These are phyloP conservation scores for Ligdia adustata DNA, from an alignment of 2,888 invertebrate genomes.

Conservation along the genomic window DNA sequence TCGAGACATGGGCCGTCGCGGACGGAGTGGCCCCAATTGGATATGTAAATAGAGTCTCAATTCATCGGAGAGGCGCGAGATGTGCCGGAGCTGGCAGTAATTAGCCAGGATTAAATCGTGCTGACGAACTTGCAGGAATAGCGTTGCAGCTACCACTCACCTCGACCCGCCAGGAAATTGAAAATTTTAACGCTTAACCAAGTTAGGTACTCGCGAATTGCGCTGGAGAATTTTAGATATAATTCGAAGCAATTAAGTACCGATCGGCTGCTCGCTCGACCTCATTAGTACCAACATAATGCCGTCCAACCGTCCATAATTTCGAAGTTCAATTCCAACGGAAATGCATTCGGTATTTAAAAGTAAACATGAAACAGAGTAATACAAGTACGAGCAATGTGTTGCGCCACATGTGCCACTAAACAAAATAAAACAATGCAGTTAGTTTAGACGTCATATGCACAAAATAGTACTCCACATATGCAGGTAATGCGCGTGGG, in stretches of 20 bases:
- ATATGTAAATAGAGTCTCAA: conserved; percentile 55
- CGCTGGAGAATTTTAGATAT: conserved; percentile 29
- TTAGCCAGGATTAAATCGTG: conserved; percentile 68
- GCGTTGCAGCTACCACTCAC: conserved; percentile 48
- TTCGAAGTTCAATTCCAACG: conserved; percentile 26
- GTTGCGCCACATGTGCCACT: conserved; percentile 51
- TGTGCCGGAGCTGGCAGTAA: conserved; percentile 59
- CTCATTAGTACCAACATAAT: conserved; percentile 20
- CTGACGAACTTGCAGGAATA: conserved; percentile 54
- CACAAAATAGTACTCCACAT: conserved; percentile 53
- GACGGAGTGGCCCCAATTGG: conserved; percentile 52
- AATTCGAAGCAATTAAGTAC: conserved; percentile 27
- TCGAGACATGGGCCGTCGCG: conserved; percentile 36
- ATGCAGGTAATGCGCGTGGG: conserved; percentile 65
- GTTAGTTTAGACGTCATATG: conserved; percentile 51
- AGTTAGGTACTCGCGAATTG: conserved; percentile 48
- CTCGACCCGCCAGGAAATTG: conserved; percentile 45
- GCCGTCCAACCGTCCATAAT: conserved; percentile 19
- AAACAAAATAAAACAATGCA: conserved; percentile 57
- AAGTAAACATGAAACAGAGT: conserved; percentile 33
- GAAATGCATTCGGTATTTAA: conserved; percentile 33
- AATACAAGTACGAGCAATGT: conserved; percentile 16
- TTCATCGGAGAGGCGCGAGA: conserved; percentile 41
- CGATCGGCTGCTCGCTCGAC: conserved; percentile 15
- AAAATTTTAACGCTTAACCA: conserved; percentile 53